phyloP scores from a whole-genome alignment of 2,797 vertebrate species.

The Cossypha polioptera region DNA sequence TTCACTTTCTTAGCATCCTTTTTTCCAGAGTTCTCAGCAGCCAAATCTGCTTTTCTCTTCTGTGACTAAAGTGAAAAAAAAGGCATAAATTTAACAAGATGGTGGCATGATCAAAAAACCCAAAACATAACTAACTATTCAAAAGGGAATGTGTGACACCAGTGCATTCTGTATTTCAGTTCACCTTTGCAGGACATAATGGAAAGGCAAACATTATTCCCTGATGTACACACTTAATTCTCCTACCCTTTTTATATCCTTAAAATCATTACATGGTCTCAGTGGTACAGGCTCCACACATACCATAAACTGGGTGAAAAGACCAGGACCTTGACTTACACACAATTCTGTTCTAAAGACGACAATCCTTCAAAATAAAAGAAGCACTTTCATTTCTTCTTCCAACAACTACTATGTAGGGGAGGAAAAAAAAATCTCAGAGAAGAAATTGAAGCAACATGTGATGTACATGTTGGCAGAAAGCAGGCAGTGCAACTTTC shows the following conservation, averaged over 20 bases:
- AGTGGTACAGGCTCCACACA: background rate
- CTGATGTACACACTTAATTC: background rate
- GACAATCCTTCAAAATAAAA: background rate
- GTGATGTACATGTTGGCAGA: background rate
- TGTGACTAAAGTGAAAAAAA: constrained; percentile 73
- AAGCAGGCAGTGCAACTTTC: background rate
- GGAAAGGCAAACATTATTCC: background rate
- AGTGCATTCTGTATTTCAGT: background rate
- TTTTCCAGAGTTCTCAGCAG: constrained; percentile 78
- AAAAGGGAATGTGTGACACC: background rate
- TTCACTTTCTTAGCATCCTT: constrained; percentile 82
- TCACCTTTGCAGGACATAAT: background rate
- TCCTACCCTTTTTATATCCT: background rate
- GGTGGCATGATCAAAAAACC: background rate
- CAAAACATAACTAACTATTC: background rate
- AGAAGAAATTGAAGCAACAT: background rate
- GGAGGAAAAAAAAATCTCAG: background rate
- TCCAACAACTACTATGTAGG: background rate
- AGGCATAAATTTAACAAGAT: constrained; percentile 37
- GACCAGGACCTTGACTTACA: background rate
- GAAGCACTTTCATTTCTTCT: background rate
- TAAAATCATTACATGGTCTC: background rate
- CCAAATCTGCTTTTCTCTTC: constrained; percentile 85
- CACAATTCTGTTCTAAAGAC: background rate
- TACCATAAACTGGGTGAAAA: background rate